These are phyloP conservation scores for Proteles cristata DNA, from an alignment of 2,113 vertebrate genomes.

Conservation along the genomic window DNA sequence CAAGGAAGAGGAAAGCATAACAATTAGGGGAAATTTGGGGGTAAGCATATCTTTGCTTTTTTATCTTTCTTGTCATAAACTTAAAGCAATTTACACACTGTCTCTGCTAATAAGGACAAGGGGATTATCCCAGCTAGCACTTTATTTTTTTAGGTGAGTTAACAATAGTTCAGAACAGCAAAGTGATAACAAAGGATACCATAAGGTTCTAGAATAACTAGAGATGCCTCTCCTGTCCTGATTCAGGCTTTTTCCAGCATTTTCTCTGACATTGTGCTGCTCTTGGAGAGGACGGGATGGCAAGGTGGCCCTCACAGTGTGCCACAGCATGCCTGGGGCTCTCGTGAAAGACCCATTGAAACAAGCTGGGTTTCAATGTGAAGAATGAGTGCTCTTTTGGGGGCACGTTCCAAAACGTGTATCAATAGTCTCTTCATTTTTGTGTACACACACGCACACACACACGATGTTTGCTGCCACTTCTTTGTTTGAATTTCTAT, in stretches of 20 bases:
- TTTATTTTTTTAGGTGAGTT: background rate
- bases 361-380: background rate
- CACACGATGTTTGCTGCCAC: background rate
- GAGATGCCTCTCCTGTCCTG: fast-evolving
- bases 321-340: fast-evolving
- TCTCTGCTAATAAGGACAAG: fast-evolving
- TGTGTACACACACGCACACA: no score
- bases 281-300: fast-evolving
- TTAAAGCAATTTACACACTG: fast-evolving
- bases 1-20: background rate
- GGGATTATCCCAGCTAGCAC: background rate
- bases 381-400: fast-evolving
- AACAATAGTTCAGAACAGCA: background rate
- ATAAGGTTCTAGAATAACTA: fast-evolving
- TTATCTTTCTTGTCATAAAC: background rate
- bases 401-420: background rate
- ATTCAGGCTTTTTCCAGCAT: background rate
- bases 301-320: fast-evolving
- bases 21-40: background rate
- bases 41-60: background rate
- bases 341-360: fast-evolving
- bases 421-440: background rate
- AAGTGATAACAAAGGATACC: fast-evolving
- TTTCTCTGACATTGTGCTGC: fast-evolving
- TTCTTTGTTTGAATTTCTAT: background rate